Conservation (phyloP, 2,888 invertebrate genomes). For the Coecobrya sp. region DNA sequence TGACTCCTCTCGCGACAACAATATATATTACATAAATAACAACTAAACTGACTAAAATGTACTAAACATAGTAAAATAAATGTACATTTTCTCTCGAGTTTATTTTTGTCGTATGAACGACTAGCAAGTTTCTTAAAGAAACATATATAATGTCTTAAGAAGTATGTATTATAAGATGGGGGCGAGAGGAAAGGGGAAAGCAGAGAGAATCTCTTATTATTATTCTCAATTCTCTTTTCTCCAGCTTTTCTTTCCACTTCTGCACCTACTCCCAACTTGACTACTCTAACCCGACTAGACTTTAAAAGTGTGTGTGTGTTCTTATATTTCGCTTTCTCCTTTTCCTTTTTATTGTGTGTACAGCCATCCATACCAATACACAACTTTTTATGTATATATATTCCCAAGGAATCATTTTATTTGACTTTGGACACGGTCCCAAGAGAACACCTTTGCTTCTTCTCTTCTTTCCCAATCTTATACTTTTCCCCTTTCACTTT, state of each 20-base stretch:
- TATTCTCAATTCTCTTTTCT: no score
- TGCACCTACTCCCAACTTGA: not conserved
- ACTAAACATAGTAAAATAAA: no score
- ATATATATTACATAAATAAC: constrained; percentile 12
- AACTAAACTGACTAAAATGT: not conserved
- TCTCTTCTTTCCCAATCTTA: constrained; percentile 46
- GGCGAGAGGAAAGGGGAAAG: no score
- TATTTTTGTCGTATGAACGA: no score
- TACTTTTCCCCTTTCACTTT: constrained; percentile 35
- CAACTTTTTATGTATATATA: constrained; percentile 47
- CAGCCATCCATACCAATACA: constrained; percentile 61
- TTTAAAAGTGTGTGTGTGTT: not conserved
- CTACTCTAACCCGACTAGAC: not conserved
- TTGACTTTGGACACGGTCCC: constrained; percentile 76
- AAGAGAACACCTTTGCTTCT: constrained; percentile 74
- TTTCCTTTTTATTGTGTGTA: not conserved
- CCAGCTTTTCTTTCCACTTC: no score
- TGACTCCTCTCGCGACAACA: not conserved
- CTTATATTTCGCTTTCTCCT: constrained; percentile 18
- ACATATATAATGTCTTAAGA: no score
- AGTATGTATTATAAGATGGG: no score
- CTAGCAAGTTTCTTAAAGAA: no score
- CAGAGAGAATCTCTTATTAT: no score
- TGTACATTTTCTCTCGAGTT: no score
- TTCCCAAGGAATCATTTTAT: constrained; percentile 75